Conservation (phyloP, 2,113 vertebrate genomes). For the Steatornis caripensis region DNA sequence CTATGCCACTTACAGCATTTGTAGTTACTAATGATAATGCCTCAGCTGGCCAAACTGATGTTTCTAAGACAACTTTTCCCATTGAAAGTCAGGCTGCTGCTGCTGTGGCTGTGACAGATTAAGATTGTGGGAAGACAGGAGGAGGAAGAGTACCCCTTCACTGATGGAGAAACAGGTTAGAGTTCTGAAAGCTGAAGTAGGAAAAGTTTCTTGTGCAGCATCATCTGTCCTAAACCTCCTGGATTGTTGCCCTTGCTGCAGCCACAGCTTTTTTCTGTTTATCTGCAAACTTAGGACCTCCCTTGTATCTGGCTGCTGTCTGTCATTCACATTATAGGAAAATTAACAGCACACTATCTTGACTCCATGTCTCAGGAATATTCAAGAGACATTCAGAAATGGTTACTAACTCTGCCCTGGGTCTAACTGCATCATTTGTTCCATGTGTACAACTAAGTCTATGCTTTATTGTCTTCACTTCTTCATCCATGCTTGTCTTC, state of each 20-base stretch:
- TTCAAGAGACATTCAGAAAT: background rate
- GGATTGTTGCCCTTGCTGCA: background rate
- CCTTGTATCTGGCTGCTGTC: background rate
- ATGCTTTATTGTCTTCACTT: background rate
- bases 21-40: background rate
- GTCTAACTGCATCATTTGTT: background rate
- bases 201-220: background rate
- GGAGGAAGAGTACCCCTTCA: background rate
- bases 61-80: background rate
- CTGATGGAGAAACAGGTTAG: background rate
- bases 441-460: background rate
- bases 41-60: background rate
- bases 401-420: background rate
- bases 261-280: background rate
- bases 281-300: background rate
- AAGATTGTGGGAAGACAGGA: background rate
- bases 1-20: background rate
- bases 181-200: background rate
- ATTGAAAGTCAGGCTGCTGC: background rate
- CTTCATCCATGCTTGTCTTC: background rate
- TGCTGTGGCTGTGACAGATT: background rate
- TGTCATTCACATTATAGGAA: background rate
- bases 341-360: background rate
- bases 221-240: background rate
- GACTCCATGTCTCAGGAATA: background rate